Conservation (phyloP, 2,113 vertebrate genomes). For the Aspidoscelis tigris region DNA sequence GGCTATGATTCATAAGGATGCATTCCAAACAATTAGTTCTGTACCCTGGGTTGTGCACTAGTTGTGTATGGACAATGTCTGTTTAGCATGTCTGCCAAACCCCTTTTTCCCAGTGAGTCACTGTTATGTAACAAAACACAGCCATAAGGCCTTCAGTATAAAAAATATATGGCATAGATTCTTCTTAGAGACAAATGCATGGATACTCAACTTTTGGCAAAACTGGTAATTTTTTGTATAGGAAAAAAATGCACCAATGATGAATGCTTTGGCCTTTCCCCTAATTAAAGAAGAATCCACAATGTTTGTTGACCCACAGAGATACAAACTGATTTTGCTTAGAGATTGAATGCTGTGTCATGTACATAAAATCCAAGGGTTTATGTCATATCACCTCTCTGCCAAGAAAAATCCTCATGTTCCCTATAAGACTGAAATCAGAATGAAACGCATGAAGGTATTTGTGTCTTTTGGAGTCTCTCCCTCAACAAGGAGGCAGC, state of each 20-base stretch:
- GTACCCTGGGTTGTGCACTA: not conserved
- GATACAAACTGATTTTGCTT: slow-evolving; percentile 3
- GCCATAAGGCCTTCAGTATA: not conserved
- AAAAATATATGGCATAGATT: not conserved
- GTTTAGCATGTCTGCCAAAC: not conserved
- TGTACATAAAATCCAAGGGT: not conserved
- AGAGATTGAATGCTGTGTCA: slow-evolving; percentile 7
- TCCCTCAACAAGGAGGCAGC: not conserved
- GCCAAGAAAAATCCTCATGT: slow-evolving; percentile 9
- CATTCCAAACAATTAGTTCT: slow-evolving; percentile 25
- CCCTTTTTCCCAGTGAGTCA: not conserved
- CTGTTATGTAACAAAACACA: not conserved
- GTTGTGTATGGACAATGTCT: not conserved
- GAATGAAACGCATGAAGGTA: slow-evolving; percentile 4
- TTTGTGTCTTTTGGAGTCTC: not conserved
- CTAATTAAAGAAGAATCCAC: not conserved
- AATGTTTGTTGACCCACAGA: not conserved
- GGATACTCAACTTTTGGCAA: slow-evolving; percentile 8
- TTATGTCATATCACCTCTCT: not conserved
- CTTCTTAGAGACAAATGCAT: slow-evolving; percentile 9
- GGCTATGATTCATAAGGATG: slow-evolving; percentile 52
- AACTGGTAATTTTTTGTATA: not conserved
- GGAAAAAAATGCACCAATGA: not conserved
- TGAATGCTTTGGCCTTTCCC: not conserved
- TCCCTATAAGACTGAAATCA: slow-evolving; percentile 5